Evolutionary conservation across 1,140 invertebrate species (phyloP).

Genomic region (Drusus annulatus): DNA sequence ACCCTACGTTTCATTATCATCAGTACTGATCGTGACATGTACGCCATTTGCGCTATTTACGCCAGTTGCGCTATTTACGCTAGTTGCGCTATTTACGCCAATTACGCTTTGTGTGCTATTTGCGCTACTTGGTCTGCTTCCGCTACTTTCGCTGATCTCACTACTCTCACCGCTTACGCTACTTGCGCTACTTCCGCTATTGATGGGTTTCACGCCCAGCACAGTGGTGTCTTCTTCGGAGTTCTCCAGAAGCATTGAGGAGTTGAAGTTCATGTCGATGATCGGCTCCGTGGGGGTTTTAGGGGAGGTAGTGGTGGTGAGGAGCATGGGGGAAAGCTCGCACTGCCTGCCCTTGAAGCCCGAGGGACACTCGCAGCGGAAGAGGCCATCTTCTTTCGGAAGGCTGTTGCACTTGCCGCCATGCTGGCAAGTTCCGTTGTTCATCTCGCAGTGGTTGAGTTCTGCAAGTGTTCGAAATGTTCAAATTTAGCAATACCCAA

Average conservation of each 20-base stretch:
- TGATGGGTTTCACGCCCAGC: neutral
- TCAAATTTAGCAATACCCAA: no score
- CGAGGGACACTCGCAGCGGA: constrained; percentile 78
- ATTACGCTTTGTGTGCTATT: neutral
- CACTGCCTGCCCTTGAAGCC: constrained; percentile 75
- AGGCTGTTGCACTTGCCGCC: constrained; percentile 85
- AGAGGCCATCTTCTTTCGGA: constrained; percentile 82
- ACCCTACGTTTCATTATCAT: constrained; percentile 15
- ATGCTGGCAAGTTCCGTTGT: constrained; percentile 80
- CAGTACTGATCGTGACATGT: no score
- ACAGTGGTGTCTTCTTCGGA: constrained; percentile 40
- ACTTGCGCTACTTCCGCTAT: neutral
- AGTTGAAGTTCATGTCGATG: constrained; percentile 51
- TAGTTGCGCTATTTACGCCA: neutral
- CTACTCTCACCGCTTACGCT: neutral
- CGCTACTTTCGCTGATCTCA: no score
- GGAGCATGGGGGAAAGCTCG: constrained; percentile 72
- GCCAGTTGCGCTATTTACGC: neutral
- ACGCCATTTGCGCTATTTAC: neutral
- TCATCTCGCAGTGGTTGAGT: constrained; percentile 83
- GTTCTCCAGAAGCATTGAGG: constrained; percentile 11
- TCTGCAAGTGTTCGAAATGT: constrained; percentile 68
- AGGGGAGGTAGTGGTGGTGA: constrained; percentile 49
- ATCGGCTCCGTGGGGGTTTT: constrained; percentile 57
- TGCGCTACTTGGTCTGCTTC: neutral